Conservation (phyloP, 2,113 vertebrate genomes). For the Rhineura floridana region DNA sequence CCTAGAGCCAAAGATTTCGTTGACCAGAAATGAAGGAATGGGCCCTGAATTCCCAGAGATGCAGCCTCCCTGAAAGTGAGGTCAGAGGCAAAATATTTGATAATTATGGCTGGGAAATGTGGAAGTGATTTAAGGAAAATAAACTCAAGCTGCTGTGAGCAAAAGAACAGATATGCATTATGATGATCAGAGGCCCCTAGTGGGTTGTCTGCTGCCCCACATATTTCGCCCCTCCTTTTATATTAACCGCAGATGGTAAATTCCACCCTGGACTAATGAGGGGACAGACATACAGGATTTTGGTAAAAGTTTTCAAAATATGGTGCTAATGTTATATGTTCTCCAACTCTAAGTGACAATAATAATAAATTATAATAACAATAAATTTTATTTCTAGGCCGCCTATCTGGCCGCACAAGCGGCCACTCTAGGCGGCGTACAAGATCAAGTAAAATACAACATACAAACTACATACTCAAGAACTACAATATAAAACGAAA, state of each 20-base stretch:
- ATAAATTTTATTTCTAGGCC: too few relatives aligned
- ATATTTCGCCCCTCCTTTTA: slow-evolving; percentile 51
- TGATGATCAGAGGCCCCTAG: slow-evolving; percentile 61
- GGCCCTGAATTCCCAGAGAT: slow-evolving; percentile 58
- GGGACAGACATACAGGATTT: not conserved
- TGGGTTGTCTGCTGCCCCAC: slow-evolving; percentile 15
- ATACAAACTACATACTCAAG: too few relatives aligned
- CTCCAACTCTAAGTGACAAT: not conserved
- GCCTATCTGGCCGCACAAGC: too few relatives aligned
- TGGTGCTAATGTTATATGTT: not conserved
- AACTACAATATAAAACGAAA: too few relatives aligned
- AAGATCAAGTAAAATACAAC: too few relatives aligned
- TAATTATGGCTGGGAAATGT: slow-evolving; percentile 77
- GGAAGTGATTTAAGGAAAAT: slow-evolving; percentile 78
- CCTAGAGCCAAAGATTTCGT: slow-evolving; percentile 50
- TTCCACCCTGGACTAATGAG: slow-evolving; percentile 57
- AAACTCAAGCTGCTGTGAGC: slow-evolving; percentile 68
- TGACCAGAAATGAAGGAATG: slow-evolving; percentile 65
- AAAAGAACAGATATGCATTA: slow-evolving; percentile 66
- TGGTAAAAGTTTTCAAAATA: not conserved
- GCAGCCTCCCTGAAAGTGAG: slow-evolving; percentile 74
- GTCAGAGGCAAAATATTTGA: slow-evolving; percentile 79
- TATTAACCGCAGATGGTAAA: slow-evolving; percentile 63
- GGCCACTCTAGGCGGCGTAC: too few relatives aligned
- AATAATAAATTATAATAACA: too few relatives aligned